Evolutionary conservation across 2,888 invertebrate genomes (phyloP), one percentile per base, ranked within the genome.

Genomic region (Gastrophysa polygoni): DNA sequence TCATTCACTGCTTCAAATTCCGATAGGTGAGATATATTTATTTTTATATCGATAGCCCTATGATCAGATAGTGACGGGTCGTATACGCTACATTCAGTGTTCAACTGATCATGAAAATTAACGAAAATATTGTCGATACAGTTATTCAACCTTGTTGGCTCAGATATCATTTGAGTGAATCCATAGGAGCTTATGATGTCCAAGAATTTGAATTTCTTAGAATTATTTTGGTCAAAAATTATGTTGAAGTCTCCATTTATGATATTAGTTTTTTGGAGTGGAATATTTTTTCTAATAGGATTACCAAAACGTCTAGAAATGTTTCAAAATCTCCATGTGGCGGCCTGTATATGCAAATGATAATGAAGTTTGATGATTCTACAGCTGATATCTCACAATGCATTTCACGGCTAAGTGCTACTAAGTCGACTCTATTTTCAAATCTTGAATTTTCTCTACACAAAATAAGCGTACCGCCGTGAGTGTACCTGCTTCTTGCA

Each of bases 391-490:
- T 46, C 46, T 46, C 46, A 17, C 46, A 46, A 8, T 46, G 46
- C 46, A 46, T 46, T 46, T 50, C 10, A 28, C 50, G 32, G 18
- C 50, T 50, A 24, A 50, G 32, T 29, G 50, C 50, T 24, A 50
- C 17, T 46, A 46, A 16, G 17, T 46, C 46, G 8, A n/a, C 16
- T 46, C 46, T 46, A 8, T 46, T 46, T 46, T 46, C 46, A 46
- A 46, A 46, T 46, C 11, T 46, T 17, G 16, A n/a, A n/a, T n/a
- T n/a, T n/a, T n/a, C n/a, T n/a, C n/a, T n/a, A n/a, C n/a, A n/a
- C n/a, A n/a, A n/a, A 46, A 46, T 46, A 46, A 46, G 46, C 46
- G 46, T 46, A 46, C 46, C 46, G 46, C 46, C 46, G 8, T 46
- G 46, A 46, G 46, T 46, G 46, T n/a, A 46, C 46, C 46, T n/a